These are phyloP conservation scores for Poecilia wingei DNA, from an alignment of 2,797 vertebrate species.

Conservation along the genomic window DNA sequence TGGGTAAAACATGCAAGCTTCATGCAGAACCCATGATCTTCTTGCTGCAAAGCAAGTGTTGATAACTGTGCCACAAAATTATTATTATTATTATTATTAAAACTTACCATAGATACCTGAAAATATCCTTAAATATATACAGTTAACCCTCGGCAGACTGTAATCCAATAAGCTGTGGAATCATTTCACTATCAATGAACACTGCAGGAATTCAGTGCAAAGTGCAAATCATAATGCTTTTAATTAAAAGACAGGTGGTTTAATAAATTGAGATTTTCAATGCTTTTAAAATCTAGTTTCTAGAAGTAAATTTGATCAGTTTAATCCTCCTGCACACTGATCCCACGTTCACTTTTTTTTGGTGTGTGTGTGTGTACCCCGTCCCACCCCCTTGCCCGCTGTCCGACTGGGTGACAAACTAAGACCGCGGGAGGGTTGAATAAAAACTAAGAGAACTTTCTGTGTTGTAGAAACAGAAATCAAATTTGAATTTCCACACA, in stretches of 20 bases:
- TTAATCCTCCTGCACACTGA: neutral
- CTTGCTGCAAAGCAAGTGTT: neutral
- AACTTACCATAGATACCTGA: neutral
- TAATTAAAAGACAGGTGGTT: neutral
- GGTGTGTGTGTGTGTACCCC: too few relatives aligned
- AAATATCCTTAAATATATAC: neutral
- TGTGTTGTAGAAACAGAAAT: neutral
- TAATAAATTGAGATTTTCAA: neutral
- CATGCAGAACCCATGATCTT: neutral
- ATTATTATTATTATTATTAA: neutral
- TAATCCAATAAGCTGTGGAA: neutral
- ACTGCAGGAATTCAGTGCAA: neutral
- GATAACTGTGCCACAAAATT: neutral
- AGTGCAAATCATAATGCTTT: neutral
- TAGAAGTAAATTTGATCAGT: neutral
- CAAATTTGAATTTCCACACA: neutral
- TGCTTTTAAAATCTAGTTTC: neutral
- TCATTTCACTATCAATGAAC: neutral
- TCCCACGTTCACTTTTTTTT: too few relatives aligned
- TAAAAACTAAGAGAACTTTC: too few relatives aligned
- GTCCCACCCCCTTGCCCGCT: too few relatives aligned
- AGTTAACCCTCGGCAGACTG: neutral
- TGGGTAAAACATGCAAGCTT: neutral
- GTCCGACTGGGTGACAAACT: too few relatives aligned
- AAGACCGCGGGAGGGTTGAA: too few relatives aligned